phyloP scores from a whole-genome alignment of 2,113 vertebrate genomes.

The Daubentonia madagascariensis region DNA sequence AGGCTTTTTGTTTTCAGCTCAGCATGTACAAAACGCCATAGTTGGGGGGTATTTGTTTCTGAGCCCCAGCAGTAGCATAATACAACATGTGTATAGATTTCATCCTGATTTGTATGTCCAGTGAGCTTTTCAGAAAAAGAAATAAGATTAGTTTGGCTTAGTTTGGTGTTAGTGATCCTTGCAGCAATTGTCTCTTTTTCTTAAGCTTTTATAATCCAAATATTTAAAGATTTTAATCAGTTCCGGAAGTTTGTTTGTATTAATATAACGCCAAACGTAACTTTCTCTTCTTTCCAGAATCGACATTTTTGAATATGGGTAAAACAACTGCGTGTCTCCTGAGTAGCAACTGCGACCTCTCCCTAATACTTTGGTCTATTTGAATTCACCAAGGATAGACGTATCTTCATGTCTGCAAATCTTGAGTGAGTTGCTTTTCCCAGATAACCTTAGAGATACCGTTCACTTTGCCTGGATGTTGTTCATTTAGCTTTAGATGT shows the following conservation, averaged over 20 bases:
- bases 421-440: background rate
- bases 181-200: background rate
- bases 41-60: too few relatives aligned
- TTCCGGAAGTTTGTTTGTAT: background rate
- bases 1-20: too few relatives aligned
- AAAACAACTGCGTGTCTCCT: background rate
- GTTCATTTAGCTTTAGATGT: background rate
- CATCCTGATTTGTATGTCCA: background rate
- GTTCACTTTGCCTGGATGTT: background rate
- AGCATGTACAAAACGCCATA: too few relatives aligned
- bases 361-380: background rate
- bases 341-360: background rate
- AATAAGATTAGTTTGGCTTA: background rate
- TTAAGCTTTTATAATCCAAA: background rate
- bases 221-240: background rate
- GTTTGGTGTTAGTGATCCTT: background rate
- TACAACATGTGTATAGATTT: background rate
- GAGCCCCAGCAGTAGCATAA: background rate
- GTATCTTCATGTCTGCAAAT: background rate
- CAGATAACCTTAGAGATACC: background rate
- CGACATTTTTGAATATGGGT: background rate
- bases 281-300: background rate
- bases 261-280: background rate
- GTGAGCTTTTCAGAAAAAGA: background rate
- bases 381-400: background rate